Conservation (phyloP, 1,140 invertebrate genomes). For the Melipona quadrifasciata region DNA sequence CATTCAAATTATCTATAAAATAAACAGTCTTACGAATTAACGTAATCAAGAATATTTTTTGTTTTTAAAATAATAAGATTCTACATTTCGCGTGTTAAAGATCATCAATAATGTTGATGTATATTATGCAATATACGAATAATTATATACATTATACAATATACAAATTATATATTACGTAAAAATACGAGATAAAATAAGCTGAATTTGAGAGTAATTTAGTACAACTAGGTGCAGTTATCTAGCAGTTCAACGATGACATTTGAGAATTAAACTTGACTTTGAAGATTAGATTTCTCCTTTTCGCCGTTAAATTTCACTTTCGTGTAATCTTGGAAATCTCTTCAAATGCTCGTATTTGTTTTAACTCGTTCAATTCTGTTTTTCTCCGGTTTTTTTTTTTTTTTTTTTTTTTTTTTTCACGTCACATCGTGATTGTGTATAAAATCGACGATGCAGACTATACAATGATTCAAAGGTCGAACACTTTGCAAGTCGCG, state of each 20-base stretch:
- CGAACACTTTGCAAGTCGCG: slow-evolving; percentile 31
- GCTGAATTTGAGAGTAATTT: too few relatives aligned
- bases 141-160: not conserved
- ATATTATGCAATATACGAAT: not conserved
- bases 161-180: not conserved
- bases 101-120: not conserved
- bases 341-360: not conserved
- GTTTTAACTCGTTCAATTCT: too few relatives aligned
- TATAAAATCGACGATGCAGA: slow-evolving; percentile 29
- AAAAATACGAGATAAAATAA: accelerated
- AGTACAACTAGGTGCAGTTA: not conserved
- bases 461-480: slow-evolving; percentile 40
- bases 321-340: not conserved
- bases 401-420: not conserved
- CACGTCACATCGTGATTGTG: slow-evolving; percentile 13
- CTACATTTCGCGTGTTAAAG: not conserved
- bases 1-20: not conserved
- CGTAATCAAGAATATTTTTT: not conserved
- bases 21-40: too few relatives aligned
- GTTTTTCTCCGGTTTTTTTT: too few relatives aligned
- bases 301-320: not conserved
- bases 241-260: not conserved
- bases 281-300: not conserved
- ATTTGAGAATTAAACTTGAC: not conserved
- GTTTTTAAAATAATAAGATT: not conserved